Evolutionary conservation across 2,888 invertebrate species (phyloP).

Genomic region (Aspidiotus rigidus): DNA sequence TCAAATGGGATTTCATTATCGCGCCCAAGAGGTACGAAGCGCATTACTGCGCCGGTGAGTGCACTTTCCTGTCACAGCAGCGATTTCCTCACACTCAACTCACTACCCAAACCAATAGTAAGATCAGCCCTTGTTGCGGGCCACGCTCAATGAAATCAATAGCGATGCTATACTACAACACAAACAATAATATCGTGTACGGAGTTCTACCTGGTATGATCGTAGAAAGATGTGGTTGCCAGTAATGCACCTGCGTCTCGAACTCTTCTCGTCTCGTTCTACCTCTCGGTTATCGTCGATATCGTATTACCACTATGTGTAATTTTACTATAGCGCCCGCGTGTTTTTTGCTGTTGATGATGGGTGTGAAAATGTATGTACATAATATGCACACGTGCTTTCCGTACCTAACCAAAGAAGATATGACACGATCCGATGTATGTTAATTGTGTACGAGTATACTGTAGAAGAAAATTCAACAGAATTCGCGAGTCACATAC

Average conservation of each 20-base stretch:
- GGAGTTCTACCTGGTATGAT: slow-evolving; percentile 88
- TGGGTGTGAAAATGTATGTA: no score
- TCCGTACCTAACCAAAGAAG: no score
- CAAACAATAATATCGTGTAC: slow-evolving; percentile 75
- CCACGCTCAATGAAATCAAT: slow-evolving; percentile 80
- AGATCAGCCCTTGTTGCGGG: slow-evolving; percentile 84
- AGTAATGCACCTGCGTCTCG: background rate
- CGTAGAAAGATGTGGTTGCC: slow-evolving; percentile 82
- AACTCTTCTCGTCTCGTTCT: no score
- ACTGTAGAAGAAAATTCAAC: no score
- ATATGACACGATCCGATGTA: no score
- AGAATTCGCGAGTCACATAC: no score
- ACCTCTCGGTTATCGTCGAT: no score
- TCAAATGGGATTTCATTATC: slow-evolving; percentile 97
- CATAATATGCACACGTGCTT: no score
- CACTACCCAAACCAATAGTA: slow-evolving; percentile 67
- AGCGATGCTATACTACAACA: slow-evolving; percentile 85
- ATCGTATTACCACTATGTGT: no score
- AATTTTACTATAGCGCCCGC: no score
- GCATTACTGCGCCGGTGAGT: slow-evolving; percentile 88
- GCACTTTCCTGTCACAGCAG: slow-evolving; percentile 77
- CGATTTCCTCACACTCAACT: slow-evolving; percentile 82
- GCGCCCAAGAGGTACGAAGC: slow-evolving; percentile 91
- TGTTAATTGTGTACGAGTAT: no score
- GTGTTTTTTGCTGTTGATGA: no score